A percentile compares a stretch with the other conserved stretches of the same genome.
These are phyloP conservation scores for Seladonia tumulorum DNA, from an alignment of 2,888 invertebrate species.

Conservation along the genomic window DNA sequence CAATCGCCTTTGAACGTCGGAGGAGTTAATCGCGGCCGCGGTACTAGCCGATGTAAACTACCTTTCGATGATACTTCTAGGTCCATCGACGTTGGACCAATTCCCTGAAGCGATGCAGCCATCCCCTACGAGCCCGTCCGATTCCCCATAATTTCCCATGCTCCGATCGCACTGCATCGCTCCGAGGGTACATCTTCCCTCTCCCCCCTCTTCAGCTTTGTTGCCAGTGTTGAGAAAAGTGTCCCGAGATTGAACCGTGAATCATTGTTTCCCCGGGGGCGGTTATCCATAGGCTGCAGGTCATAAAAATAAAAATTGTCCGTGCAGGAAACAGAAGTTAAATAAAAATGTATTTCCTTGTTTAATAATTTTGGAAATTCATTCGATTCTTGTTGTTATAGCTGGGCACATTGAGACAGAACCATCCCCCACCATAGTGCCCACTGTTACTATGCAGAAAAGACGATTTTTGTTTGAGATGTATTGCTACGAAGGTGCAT, in stretches of 20 bases:
- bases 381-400: too few relatives aligned
- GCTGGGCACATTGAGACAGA: too few relatives aligned
- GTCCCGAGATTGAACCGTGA: slow-evolving; percentile 11
- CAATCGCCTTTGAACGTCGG: slow-evolving; percentile 77
- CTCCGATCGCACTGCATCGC: slow-evolving; percentile 32
- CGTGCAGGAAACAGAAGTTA: too few relatives aligned
- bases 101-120: slow-evolving; percentile 74
- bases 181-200: neutral
- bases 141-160: slow-evolving; percentile 77
- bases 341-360: too few relatives aligned
- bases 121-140: slow-evolving; percentile 45
- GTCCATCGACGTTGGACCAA: slow-evolving; percentile 71
- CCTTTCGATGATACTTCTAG: slow-evolving; percentile 79
- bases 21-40: slow-evolving; percentile 79
- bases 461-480: too few relatives aligned
- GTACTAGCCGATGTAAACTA: slow-evolving; percentile 77
- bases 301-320: too few relatives aligned
- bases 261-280: slow-evolving; percentile 17
- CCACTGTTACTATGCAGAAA: too few relatives aligned
- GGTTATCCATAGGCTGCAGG: neutral
- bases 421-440: too few relatives aligned
- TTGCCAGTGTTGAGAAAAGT: slow-evolving; percentile 6
- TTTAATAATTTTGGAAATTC: too few relatives aligned
- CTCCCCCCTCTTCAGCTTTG: neutral
- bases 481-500: too few relatives aligned